Evolutionary conservation across 2,113 vertebrate species (phyloP).

Genomic region (Oryzias javanicus): DNA sequence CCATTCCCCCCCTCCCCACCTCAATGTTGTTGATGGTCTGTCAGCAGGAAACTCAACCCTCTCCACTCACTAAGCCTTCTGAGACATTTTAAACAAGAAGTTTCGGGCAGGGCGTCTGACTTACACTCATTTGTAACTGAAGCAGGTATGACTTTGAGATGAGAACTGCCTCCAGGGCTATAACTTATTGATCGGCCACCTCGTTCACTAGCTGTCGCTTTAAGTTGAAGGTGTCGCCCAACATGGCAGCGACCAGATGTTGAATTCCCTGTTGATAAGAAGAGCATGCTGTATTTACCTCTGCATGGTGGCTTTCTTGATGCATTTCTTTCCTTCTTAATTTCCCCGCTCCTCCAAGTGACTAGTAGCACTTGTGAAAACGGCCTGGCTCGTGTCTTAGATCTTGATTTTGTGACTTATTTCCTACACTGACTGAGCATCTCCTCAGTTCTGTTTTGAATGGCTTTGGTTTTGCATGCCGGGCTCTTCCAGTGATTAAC

Average conservation of each 20-base stretch:
- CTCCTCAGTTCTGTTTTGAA: slow-evolving; percentile 22
- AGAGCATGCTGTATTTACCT: slow-evolving; percentile 33
- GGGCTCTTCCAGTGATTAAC: slow-evolving; percentile 43
- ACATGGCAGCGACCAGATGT: slow-evolving; percentile 40
- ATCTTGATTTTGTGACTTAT: slow-evolving; percentile 38
- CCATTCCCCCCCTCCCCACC: not conserved
- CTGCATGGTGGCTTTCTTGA: slow-evolving; percentile 39
- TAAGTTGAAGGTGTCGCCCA: slow-evolving; percentile 11
- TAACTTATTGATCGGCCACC: slow-evolving; percentile 8
- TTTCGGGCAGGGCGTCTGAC: slow-evolving; percentile 59
- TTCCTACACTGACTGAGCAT: slow-evolving; percentile 21
- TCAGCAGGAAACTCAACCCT: slow-evolving; percentile 77
- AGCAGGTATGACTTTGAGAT: slow-evolving; percentile 27
- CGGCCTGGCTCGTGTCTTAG: slow-evolving; percentile 25
- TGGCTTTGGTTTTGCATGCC: slow-evolving; percentile 61
- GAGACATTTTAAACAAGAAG: slow-evolving; percentile 63
- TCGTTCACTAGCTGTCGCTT: slow-evolving; percentile 1
- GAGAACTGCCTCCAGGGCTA: slow-evolving; percentile 4
- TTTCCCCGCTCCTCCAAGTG: slow-evolving; percentile 8
- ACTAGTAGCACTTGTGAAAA: slow-evolving; percentile 28
- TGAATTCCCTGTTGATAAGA: slow-evolving; percentile 69
- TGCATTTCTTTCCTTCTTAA: slow-evolving; percentile 36
- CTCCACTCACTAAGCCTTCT: slow-evolving; percentile 30
- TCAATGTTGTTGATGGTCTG: slow-evolving; percentile 50
- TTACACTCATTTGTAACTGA: slow-evolving; percentile 55